Conservation (phyloP, 1,140 invertebrate genomes). For the Lerema accius region DNA sequence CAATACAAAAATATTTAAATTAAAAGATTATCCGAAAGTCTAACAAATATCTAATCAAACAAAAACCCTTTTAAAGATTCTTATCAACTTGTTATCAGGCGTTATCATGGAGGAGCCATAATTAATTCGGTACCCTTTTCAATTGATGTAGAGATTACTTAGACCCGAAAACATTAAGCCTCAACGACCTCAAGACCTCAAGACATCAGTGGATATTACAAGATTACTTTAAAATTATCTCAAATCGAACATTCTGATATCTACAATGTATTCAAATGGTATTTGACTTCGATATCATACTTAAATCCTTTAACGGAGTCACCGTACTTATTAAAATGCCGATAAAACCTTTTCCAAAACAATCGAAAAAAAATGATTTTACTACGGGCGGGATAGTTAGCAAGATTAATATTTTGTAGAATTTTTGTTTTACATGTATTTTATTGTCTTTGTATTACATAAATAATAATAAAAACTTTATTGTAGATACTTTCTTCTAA, state of each 20-base stretch:
- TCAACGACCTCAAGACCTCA: background rate
- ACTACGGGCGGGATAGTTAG: too few relatives aligned
- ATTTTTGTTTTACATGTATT: too few relatives aligned
- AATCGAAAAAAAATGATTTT: too few relatives aligned
- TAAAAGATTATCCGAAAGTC: background rate
- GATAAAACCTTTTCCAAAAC: too few relatives aligned
- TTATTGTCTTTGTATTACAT: too few relatives aligned
- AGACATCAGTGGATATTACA: constrained; percentile 26
- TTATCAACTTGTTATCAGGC: constrained; percentile 3
- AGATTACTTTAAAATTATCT: constrained; percentile 29
- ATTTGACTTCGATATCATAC: constrained; percentile 8
- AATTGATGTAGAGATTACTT: constrained; percentile 25
- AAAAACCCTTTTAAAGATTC: background rate
- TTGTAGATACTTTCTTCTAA: too few relatives aligned
- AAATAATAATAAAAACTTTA: too few relatives aligned
- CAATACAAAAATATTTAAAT: background rate
- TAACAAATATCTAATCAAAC: background rate
- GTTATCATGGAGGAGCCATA: constrained; percentile 9
- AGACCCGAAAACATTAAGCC: constrained; percentile 22
- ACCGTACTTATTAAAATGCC: too few relatives aligned
- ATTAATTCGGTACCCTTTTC: constrained; percentile 24
- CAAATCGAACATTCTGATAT: constrained; percentile 20
- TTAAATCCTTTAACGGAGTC: too few relatives aligned
- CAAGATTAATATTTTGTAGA: too few relatives aligned
- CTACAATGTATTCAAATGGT: constrained; percentile 8